Conservation (phyloP, 2,888 invertebrate species). For the Aspidiotus rigidus region DNA sequence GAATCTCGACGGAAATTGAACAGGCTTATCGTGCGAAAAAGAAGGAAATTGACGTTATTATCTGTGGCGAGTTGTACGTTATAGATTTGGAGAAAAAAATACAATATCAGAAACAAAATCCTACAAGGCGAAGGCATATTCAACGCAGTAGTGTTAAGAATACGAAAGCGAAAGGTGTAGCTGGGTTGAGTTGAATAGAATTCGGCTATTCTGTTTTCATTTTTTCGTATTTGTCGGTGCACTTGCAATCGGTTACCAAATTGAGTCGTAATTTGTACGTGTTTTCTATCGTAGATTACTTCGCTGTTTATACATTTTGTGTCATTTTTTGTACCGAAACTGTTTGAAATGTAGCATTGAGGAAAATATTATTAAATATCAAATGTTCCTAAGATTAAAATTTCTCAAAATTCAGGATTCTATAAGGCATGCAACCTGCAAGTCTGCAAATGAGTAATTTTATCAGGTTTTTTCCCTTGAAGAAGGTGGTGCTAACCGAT, state of each 20-base stretch:
- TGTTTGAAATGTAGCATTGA: not conserved
- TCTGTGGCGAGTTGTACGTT: slow-evolving; percentile 84
- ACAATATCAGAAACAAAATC: slow-evolving; percentile 72
- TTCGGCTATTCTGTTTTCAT: no score
- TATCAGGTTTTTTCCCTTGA: not conserved
- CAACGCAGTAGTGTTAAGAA: slow-evolving; percentile 71
- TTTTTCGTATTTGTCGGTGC: no score
- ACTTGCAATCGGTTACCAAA: no score
- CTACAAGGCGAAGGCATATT: slow-evolving; percentile 69
- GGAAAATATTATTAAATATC: not conserved
- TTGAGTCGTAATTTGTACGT: no score
- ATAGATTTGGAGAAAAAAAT: slow-evolving; percentile 82
- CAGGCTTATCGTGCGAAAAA: slow-evolving; percentile 65
- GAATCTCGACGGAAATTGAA: slow-evolving; percentile 82
- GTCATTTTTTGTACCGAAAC: no score
- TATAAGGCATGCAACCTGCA: not conserved
- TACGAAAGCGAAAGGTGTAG: slow-evolving; percentile 18
- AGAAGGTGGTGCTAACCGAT: not conserved
- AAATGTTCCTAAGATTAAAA: not conserved
- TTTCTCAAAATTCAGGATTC: not conserved
- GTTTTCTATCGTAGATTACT: no score
- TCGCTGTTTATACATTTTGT: no score
- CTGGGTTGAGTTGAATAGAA: slow-evolving; percentile 5
- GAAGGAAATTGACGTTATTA: slow-evolving; percentile 67
- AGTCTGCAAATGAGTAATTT: not conserved